Evolutionary conservation across 2,797 vertebrate species (phyloP).

Genomic region (Somateria mollissima): DNA sequence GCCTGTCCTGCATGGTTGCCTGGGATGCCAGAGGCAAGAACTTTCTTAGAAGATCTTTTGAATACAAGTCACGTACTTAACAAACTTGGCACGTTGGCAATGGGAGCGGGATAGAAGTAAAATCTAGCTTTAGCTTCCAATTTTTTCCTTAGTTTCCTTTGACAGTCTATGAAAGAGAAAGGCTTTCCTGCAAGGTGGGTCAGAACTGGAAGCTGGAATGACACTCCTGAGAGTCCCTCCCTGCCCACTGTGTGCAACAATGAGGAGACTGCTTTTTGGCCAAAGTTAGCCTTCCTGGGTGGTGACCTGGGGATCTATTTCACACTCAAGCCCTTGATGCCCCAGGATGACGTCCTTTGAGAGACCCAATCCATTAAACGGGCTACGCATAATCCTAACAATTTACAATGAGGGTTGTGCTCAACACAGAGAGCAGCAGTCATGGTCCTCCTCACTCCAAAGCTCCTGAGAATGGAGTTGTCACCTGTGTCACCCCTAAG

Average conservation of each 20-base stretch:
- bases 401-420: not conserved
- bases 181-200: not conserved
- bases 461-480: not conserved
- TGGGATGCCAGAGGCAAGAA: not conserved
- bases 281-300: not conserved
- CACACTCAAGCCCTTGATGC: not conserved
- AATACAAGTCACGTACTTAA: not conserved
- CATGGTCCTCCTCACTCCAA: not conserved
- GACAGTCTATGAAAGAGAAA: not conserved
- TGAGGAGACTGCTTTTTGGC: not conserved
- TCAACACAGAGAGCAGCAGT: not conserved
- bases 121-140: not conserved
- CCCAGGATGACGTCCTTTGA: not conserved
- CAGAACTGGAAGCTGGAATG: not conserved
- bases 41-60: conserved; percentile 8
- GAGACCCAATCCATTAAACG: not conserved
- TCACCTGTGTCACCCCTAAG: not conserved
- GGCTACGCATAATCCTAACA: not conserved
- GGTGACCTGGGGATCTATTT: not conserved
- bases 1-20: not conserved
- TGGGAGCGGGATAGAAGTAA: not conserved
- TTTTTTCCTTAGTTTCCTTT: not conserved
- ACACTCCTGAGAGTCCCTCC: rapidly evolving
- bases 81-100: not conserved
- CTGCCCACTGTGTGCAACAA: rapidly evolving